Evolutionary conservation across 1,140 invertebrate genomes (phyloP).

Genomic region (Pentalonia nigronervosa): DNA sequence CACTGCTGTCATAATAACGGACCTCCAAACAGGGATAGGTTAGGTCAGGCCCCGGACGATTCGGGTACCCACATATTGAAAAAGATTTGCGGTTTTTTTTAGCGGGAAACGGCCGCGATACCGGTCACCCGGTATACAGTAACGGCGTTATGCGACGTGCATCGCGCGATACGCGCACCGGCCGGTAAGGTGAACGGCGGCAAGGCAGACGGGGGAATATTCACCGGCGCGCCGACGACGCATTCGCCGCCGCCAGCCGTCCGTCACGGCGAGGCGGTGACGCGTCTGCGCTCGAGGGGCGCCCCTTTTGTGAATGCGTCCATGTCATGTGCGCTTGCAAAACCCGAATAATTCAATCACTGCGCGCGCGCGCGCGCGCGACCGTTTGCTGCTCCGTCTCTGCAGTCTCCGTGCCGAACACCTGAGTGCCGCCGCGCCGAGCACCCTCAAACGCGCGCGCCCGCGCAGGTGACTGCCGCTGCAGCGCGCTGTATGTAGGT

Average conservation of each 20-base stretch:
- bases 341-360: constrained; percentile 35
- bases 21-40: no score
- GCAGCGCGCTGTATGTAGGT: not conserved
- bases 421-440: not conserved
- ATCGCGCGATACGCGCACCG: not conserved
- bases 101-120: no score
- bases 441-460: not conserved
- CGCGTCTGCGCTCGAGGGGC: not conserved
- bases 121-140: not conserved
- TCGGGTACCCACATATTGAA: no score
- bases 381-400: no score
- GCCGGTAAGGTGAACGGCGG: no score
- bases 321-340: not conserved
- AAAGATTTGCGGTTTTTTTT: no score
- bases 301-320: not conserved
- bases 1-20: no score
- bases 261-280: not conserved
- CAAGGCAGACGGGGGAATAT: not conserved
- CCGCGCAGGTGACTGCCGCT: not conserved
- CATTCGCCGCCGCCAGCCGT: not conserved
- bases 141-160: not conserved
- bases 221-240: not conserved
- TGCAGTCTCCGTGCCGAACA: no score
- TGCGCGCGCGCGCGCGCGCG: not conserved
- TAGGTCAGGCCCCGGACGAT: no score